phyloP scores from a whole-genome alignment of 2,113 vertebrate species.

The Rynchops niger region DNA sequence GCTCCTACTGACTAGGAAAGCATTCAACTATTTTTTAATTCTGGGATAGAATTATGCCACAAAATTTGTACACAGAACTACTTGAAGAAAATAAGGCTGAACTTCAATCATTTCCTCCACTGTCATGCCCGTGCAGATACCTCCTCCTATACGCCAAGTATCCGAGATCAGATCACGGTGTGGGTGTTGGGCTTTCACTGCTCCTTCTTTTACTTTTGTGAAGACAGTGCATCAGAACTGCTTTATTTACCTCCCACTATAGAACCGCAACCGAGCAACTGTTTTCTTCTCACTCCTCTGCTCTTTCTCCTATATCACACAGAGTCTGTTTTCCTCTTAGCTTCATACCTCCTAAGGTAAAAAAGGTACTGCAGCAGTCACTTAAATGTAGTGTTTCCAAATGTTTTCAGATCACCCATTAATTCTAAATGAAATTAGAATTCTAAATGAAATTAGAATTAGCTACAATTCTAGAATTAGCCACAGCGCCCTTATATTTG shows the following conservation, averaged over 20 bases:
- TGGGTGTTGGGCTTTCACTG: background rate
- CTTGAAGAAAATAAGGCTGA: background rate
- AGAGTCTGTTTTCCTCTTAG: background rate
- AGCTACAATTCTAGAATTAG: background rate
- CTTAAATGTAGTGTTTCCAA: background rate
- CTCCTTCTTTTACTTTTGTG: background rate
- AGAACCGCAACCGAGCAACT: background rate
- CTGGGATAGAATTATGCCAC: background rate
- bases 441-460: background rate
- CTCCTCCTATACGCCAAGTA: background rate
- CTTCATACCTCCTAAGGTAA: background rate
- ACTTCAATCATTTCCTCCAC: background rate
- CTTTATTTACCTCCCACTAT: background rate
- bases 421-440: background rate
- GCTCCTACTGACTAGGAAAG: background rate
- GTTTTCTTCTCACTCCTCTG: background rate
- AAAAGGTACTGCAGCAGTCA: background rate
- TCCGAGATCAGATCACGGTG: background rate
- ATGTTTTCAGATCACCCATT: background rate
- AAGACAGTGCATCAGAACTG: background rate
- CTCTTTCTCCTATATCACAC: background rate
- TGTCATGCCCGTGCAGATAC: background rate
- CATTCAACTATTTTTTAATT: background rate
- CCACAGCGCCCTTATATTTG: background rate
- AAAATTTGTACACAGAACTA: background rate